Percentiles rank a stretch among this genome's conserved stretches.
phyloP scores from a whole-genome alignment of 2,113 vertebrate genomes.

The Xenus cinereus region DNA sequence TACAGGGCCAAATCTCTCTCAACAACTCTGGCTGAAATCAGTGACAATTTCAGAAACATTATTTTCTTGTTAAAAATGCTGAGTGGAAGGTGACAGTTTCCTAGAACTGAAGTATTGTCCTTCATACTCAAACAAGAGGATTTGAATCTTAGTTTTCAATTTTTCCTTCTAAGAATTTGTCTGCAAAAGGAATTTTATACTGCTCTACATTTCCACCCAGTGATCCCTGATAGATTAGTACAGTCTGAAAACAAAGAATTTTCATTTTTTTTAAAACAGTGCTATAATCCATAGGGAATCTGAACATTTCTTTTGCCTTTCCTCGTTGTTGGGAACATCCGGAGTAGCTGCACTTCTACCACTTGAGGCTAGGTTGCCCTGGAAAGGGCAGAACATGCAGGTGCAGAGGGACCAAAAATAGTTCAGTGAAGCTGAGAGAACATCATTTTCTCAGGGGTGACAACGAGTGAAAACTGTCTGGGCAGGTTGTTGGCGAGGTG shows the following conservation, averaged over 20 bases:
- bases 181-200: background rate
- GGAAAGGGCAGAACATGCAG: background rate
- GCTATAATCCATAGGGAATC: background rate
- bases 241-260: background rate
- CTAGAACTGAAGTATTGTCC: background rate
- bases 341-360: background rate
- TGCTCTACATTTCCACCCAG: background rate
- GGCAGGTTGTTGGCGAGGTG: background rate
- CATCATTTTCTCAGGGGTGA: background rate
- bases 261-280: background rate
- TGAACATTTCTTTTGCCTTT: background rate
- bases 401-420: background rate
- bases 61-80: background rate
- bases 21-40: background rate
- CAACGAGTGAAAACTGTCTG: background rate
- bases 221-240: background rate
- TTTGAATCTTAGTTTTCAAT: background rate
- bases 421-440: background rate
- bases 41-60: background rate
- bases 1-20: background rate
- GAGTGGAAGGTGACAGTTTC: background rate
- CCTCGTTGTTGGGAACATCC: background rate
- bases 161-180: background rate
- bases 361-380: background rate
- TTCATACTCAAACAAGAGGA: background rate